phyloP scores from a whole-genome alignment of 2,888 invertebrate genomes.

The Brassicogethes aeneus region DNA sequence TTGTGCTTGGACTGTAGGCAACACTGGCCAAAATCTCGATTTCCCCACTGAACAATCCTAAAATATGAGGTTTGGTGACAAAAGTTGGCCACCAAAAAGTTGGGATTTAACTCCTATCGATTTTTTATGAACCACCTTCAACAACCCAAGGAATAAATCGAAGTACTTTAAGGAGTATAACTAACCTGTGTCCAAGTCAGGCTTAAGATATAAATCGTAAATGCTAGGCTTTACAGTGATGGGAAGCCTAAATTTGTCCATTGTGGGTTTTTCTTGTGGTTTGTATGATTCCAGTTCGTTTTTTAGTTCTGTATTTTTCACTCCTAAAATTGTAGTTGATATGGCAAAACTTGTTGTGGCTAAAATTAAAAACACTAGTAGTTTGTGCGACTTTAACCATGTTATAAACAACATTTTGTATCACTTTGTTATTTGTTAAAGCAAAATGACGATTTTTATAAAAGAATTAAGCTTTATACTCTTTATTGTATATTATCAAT shows the following conservation, averaged over 20 bases:
- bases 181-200: conserved; percentile 50
- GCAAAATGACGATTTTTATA: too few species aligned
- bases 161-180: too few species aligned
- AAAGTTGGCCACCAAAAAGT: too few species aligned
- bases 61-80: too few species aligned
- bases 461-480: too few species aligned
- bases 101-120: too few species aligned
- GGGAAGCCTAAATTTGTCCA: conserved; percentile 47
- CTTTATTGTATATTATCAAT: too few species aligned
- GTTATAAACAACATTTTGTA: conserved; percentile 19
- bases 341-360: conserved; percentile 41
- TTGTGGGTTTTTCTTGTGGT: conserved; percentile 6
- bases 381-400: conserved; percentile 33
- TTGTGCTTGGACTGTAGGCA: conserved; percentile 37
- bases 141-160: too few species aligned
- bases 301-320: conserved; percentile 34
- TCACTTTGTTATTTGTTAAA: too few species aligned
- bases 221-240: conserved; percentile 49
- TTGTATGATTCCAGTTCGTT: conserved; percentile 17
- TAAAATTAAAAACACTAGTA: conserved; percentile 35
- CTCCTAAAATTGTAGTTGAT: conserved; percentile 47
- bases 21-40: conserved; percentile 45
- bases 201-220: conserved; percentile 60
- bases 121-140: too few species aligned
- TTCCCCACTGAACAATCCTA: conserved; percentile 47